Conservation (phyloP, 1,140 invertebrate genomes). For the Macrotrachela quadricornifera region DNA sequence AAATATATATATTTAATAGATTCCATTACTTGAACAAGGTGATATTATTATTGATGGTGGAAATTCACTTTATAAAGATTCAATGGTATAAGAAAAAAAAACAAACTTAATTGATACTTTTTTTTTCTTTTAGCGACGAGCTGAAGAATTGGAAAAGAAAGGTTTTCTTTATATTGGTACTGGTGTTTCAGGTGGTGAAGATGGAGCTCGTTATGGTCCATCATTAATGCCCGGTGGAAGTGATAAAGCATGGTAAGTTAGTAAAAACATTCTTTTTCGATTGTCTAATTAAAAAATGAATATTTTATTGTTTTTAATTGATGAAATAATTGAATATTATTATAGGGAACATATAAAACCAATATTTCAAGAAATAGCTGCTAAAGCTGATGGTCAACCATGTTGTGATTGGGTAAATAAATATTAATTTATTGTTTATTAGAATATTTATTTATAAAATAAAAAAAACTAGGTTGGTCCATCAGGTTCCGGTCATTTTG, state of each 20-base stretch:
- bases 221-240: slow-evolving; percentile 96
- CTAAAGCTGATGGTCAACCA: slow-evolving; percentile 64
- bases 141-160: slow-evolving; percentile 48
- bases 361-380: slow-evolving; percentile 76
- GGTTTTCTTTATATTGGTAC: slow-evolving; percentile 78
- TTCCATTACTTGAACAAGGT: slow-evolving; percentile 33
- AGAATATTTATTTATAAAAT: too few species aligned
- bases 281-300: too few species aligned
- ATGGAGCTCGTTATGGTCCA: slow-evolving; percentile 85
- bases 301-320: too few species aligned
- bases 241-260: slow-evolving; percentile 52
- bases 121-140: slow-evolving; percentile 40
- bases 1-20: slow-evolving; percentile 12
- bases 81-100: slow-evolving; percentile 18
- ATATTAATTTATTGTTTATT: too few species aligned
- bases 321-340: too few species aligned
- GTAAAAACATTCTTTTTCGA: too few species aligned
- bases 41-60: slow-evolving; percentile 99
- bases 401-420: slow-evolving; percentile 69
- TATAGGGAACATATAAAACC: slow-evolving; percentile 46
- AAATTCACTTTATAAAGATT: slow-evolving; percentile 90
- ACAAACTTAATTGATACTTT: too few species aligned
- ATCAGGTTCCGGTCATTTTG: slow-evolving; percentile 90
- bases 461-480: slow-evolving; percentile 39
- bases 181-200: slow-evolving; percentile 93